Evolutionary conservation across 1,140 invertebrate genomes (phyloP), one percentile per base, ranked within the genome.

Genomic region (Brachionus koreanus): DNA sequence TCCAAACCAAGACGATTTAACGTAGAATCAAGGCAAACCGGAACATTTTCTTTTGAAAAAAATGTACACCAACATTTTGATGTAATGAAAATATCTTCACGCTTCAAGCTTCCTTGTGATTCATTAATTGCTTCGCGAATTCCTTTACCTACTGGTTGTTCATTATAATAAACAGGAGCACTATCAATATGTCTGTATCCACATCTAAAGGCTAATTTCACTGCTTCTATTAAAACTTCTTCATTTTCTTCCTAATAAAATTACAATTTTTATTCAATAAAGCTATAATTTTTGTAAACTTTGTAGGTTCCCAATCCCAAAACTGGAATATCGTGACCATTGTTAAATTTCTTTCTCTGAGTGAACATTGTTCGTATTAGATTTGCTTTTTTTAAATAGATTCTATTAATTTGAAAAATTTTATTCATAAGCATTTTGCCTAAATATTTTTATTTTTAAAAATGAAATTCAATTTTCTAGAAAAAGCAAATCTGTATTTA

Each of bases 1-100:
- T 89, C 87, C 33, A 85, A 83, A 16, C 84, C 85, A 12, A 89
- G 83, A 75, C 86, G 72, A 7, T 86, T 83, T 49, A 88, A 84
- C 6, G 88, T 88, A 12, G 84, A 85, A 23, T 83, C 65, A 82
- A 86, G 86, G 25, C 87, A 86, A 16, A 67, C 12, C 6, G 37
- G 61, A 25, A 69, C 79, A 23, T 67, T 65, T 29, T 82, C 39
- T 49, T 25, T 43, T 13, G 39, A 46, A 72, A 29, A 35, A 72
- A 67, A 82, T 10, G 37, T 82, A 52, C 25, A 25, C 79, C 79
- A 82, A 6, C 19, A 72, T 39, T 82, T 82, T 6, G 29, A 69
- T 37, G 52, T 63, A 10, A 82, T 82, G 65, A 72, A 82, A 25
- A 82, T 37, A n/a, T 82, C 65, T 72, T 74, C 42, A 23, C 82